These are phyloP conservation scores for Smittia aterrima DNA, from an alignment of 2,888 invertebrate genomes.

Conservation along the genomic window DNA sequence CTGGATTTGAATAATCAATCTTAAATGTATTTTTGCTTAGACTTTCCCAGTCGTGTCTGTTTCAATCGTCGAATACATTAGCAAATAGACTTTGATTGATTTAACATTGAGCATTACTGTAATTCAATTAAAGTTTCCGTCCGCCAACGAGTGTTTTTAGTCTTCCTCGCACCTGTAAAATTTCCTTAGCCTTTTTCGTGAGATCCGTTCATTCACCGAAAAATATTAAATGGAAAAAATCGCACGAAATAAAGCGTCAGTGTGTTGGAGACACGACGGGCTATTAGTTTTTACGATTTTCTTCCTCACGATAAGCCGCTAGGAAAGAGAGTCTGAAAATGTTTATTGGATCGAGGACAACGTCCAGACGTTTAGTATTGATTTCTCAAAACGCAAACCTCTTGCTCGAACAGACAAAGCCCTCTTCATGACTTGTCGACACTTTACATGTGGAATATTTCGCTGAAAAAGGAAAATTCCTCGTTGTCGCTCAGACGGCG, in stretches of 20 bases:
- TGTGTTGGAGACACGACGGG: slow-evolving; percentile 24
- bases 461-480: slow-evolving; percentile 22
- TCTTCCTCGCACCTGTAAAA: not conserved
- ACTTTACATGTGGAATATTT: not conserved
- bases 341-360: slow-evolving; percentile 26
- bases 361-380: slow-evolving; percentile 27
- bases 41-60: not conserved
- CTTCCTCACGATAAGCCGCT: slow-evolving; percentile 23
- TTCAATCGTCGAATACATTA: no score
- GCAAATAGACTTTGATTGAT: no score
- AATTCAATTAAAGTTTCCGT: not conserved
- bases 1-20: no score
- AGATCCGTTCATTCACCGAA: not conserved
- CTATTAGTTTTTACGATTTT: slow-evolving; percentile 24
- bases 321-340: not conserved
- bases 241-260: not conserved
- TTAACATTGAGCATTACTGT: not conserved
- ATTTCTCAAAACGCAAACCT: not conserved
- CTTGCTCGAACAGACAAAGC: not conserved
- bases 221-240: not conserved
- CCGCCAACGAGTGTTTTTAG: not conserved
- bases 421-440: slow-evolving; percentile 1
- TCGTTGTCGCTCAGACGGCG: not conserved
- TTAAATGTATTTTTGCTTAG: not conserved
- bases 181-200: not conserved